These are phyloP conservation scores for Cataglyphis cursor DNA, from an alignment of 2,888 invertebrate species.

Conservation along the genomic window DNA sequence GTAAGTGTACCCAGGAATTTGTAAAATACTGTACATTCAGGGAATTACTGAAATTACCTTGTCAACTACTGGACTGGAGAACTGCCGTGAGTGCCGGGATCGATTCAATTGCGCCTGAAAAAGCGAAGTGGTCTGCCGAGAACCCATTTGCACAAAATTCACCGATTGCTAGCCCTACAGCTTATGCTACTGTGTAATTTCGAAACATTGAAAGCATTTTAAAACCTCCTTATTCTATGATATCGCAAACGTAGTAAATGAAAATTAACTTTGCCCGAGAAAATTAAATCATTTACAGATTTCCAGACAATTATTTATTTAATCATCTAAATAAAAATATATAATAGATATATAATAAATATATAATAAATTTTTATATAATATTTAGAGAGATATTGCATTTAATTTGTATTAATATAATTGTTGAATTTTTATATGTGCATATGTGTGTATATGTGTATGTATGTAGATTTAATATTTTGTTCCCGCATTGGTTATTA, in stretches of 20 bases:
- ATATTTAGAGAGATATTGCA: neutral
- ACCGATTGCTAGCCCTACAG: constrained; percentile 47
- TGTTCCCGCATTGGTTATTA: neutral
- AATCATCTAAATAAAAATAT: neutral
- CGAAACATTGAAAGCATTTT: constrained; percentile 46
- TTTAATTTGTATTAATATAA: neutral
- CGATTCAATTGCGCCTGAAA: constrained; percentile 51
- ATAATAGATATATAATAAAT: too few species aligned
- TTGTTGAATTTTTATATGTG: neutral
- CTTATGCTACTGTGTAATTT: constrained; percentile 47
- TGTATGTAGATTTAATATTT: neutral
- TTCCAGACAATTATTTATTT: neutral
- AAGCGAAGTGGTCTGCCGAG: constrained; percentile 48
- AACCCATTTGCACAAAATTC: constrained; percentile 55
- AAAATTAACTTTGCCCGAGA: neutral
- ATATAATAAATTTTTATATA: neutral
- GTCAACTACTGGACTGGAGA: constrained; percentile 39
- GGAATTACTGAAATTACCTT: constrained; percentile 53
- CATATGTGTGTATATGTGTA: neutral
- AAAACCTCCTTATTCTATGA: constrained; percentile 46
- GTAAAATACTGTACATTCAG: constrained; percentile 43
- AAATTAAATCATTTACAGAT: neutral
- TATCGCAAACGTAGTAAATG: constrained; percentile 41
- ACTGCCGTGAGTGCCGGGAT: constrained; percentile 31
- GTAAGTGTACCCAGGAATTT: constrained; percentile 23